Evolutionary conservation across 1,140 invertebrate species (phyloP), one percentile per base, ranked within the genome.

Genomic region (Bombus impatiens): DNA sequence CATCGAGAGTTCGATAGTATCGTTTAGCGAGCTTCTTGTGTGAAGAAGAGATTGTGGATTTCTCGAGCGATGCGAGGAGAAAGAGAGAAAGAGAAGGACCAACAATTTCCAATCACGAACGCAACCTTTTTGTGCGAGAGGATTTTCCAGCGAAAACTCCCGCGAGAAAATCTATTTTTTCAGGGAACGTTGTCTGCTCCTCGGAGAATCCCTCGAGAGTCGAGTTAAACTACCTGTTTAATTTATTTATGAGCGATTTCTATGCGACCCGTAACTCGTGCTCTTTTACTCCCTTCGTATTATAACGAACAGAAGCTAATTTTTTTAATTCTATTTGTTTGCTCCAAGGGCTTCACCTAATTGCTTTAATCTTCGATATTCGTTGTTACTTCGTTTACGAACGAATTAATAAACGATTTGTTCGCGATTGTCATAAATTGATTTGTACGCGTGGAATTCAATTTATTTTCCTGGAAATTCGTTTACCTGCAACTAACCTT

Each of bases 161-260:
- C 68, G 2, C 6, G 28, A 37, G 42, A 40, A 47, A 68, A 59
- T 82, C 53, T 25, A 72, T 72, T 72, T 72, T 70, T 32, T 12
- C 65, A 15, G 47, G 37, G 35, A 77, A 32, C 28, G 37, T 44
- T 74, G 35, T 15, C 47, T 47, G 6, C 47, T 47, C 15, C 47
- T 47, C 47, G 47, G 5, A 44, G 35, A 40, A 18, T 47, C 75
- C 5, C n/a, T 12, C 18, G 32, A 10, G 74, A 68, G 22, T 15
- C 8, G 35, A 37, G 2, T 67, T 15, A 40, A 83, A 67, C 13
- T 68, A 18, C 3, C 28, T 3, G 28, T 35, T 77, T 68, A 47
- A 77, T 68, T 83, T 57, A 83, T 68, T 82, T 53, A 82, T 44
- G 70, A 44, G 42, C 15, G 28, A 75, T n/a, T 65, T 40, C 77